These are phyloP conservation scores for Augochlora pura DNA, from an alignment of 1,140 invertebrate species.

Conservation along the genomic window DNA sequence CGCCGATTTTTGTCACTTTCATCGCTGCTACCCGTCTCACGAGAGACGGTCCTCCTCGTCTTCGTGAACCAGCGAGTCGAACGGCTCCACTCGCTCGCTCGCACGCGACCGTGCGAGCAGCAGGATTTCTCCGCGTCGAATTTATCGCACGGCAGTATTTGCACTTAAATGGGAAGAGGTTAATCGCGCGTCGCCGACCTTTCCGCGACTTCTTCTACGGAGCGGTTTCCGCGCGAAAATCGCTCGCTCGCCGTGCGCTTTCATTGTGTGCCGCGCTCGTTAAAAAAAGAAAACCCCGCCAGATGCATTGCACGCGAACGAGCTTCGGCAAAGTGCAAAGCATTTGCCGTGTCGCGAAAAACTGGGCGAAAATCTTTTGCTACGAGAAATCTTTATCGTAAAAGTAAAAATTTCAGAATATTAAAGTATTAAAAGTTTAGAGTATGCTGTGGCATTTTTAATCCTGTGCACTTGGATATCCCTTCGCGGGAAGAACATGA, in stretches of 20 bases:
- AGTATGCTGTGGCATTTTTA: too few relatives aligned
- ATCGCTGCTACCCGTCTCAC: too few relatives aligned
- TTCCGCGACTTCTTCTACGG: background rate
- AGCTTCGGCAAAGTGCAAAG: background rate
- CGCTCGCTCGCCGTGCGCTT: conserved; percentile 21
- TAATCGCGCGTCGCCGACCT: conserved; percentile 38
- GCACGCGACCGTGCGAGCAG: background rate
- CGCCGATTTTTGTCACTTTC: too few relatives aligned
- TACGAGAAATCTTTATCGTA: too few relatives aligned
- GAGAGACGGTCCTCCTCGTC: too few relatives aligned
- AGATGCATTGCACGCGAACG: too few relatives aligned
- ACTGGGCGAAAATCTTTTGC: too few relatives aligned
- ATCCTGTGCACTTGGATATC: too few relatives aligned
- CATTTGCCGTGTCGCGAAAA: too few relatives aligned
- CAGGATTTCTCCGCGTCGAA: conserved; percentile 33
- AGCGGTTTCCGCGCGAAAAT: conserved; percentile 35
- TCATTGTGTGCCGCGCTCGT: conserved; percentile 31
- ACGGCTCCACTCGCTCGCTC: background rate
- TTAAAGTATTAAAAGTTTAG: too few relatives aligned
- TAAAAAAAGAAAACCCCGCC: conserved; percentile 29
- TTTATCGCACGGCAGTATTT: conserved; percentile 24
- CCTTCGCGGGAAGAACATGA: too few relatives aligned
- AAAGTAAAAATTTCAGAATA: too few relatives aligned
- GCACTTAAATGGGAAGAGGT: conserved; percentile 35
- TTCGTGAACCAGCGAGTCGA: background rate